Evolutionary conservation across 2,113 vertebrate species (phyloP).

Genomic region (crab-eating macaque (Macaca fascicularis)): DNA sequence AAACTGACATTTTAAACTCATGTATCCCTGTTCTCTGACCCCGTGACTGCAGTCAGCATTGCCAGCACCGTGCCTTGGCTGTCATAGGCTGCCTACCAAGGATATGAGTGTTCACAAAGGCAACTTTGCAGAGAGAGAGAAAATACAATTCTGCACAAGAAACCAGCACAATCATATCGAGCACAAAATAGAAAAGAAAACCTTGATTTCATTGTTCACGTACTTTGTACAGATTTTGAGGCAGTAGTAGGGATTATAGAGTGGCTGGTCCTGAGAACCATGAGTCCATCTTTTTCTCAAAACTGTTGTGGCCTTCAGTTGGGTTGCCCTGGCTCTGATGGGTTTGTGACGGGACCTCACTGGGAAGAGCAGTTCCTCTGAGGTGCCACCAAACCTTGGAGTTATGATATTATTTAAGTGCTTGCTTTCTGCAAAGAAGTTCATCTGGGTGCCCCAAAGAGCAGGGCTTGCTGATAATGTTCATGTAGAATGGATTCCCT

Average conservation of each 20-base stretch:
- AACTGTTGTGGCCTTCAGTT: not conserved
- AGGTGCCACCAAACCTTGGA: not conserved
- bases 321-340: not conserved
- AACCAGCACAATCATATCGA: not conserved
- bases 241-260: rapidly evolving
- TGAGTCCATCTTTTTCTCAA: not conserved
- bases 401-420: rapidly evolving
- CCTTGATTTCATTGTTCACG: not conserved
- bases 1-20: not conserved
- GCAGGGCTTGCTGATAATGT: not conserved
- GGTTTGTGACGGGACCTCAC: not conserved
- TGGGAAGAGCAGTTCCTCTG: not conserved
- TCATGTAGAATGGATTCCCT: not conserved
- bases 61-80: not conserved
- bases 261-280: not conserved
- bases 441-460: too few relatives aligned
- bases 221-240: not conserved
- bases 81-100: not conserved
- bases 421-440: not conserved
- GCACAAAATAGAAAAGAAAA: not conserved
- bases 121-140: not conserved
- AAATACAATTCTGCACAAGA: not conserved
- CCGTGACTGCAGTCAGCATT: not conserved
- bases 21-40: not conserved
- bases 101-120: not conserved